These are phyloP conservation scores for Philypnodon macrostomus DNA, from an alignment of 2,797 vertebrate genomes.

Conservation along the genomic window DNA sequence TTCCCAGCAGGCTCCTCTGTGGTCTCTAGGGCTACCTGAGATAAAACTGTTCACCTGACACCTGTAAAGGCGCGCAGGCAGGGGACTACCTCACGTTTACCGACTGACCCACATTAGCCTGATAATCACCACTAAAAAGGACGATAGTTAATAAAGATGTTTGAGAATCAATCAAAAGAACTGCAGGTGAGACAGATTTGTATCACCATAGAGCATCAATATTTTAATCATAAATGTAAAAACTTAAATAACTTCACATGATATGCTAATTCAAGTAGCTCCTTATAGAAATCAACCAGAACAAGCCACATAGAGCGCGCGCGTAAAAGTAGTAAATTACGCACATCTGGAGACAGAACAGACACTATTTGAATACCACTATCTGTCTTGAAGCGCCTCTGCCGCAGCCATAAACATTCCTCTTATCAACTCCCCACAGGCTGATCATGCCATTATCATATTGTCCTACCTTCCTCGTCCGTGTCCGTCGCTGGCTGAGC, in stretches of 20 bases:
- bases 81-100: conserved; percentile 1
- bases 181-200: neutral
- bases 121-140: neutral
- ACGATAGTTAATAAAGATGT: conserved; percentile 25
- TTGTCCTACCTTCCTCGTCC: conserved; percentile 78
- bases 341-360: conserved; percentile 5
- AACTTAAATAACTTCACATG: conserved; percentile 25
- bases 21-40: conserved; percentile 62
- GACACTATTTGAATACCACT: conserved; percentile 1
- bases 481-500: conserved; percentile 70
- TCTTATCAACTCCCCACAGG: conserved; percentile 12
- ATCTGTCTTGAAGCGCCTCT: neutral
- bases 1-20: conserved; percentile 58
- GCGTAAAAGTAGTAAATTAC: conserved; percentile 45
- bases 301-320: neutral
- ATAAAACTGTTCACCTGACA: conserved; percentile 64
- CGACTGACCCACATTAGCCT: conserved; percentile 6
- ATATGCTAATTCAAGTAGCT: neutral
- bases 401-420: conserved; percentile 17
- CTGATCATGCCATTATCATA: conserved; percentile 29
- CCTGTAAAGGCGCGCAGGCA: conserved; percentile 30
- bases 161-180: conserved; percentile 1
- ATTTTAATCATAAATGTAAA: neutral
- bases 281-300: neutral
- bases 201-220: no score